Percentiles rank a stretch among this genome's conserved stretches.
Conservation (phyloP, 2,797 vertebrate genomes). For the Podarcis lilfordi region DNA sequence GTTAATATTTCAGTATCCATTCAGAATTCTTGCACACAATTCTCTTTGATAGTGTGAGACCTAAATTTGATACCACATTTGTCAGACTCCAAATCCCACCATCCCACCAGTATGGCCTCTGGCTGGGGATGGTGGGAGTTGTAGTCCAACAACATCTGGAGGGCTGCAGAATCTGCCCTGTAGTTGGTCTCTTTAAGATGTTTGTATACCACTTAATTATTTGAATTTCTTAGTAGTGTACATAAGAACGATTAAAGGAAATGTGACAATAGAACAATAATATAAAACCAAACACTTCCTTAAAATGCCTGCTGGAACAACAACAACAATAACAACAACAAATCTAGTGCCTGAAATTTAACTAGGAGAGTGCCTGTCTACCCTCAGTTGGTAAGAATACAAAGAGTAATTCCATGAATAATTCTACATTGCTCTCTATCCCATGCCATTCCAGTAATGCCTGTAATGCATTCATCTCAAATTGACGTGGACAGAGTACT, state of each 20-base stretch:
- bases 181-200: no score
- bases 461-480: not conserved
- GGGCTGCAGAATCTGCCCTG: not conserved
- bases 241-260: no score
- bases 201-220: no score
- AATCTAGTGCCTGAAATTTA: no score
- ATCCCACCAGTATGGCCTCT: not conserved
- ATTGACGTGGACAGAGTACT: not conserved
- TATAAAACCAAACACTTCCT: no score
- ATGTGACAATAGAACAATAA: no score
- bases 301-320: no score
- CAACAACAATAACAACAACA: no score
- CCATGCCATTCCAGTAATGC: not conserved
- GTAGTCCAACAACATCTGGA: not conserved
- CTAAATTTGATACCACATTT: slow-evolving; percentile 24
- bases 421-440: not conserved
- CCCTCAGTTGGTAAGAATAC: no score
- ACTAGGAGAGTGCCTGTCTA: no score
- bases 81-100: not conserved
- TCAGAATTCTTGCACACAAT: slow-evolving; percentile 3
- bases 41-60: slow-evolving; percentile 26
- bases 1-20: slow-evolving; percentile 17
- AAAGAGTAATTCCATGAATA: not conserved
- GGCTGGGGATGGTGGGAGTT: not conserved
- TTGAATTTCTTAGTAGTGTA: no score